A percentile compares a stretch with the other conserved stretches of the same genome.
Evolutionary conservation across 2,113 vertebrate genomes (phyloP).

Genomic region (Cebidichthys violaceus): DNA sequence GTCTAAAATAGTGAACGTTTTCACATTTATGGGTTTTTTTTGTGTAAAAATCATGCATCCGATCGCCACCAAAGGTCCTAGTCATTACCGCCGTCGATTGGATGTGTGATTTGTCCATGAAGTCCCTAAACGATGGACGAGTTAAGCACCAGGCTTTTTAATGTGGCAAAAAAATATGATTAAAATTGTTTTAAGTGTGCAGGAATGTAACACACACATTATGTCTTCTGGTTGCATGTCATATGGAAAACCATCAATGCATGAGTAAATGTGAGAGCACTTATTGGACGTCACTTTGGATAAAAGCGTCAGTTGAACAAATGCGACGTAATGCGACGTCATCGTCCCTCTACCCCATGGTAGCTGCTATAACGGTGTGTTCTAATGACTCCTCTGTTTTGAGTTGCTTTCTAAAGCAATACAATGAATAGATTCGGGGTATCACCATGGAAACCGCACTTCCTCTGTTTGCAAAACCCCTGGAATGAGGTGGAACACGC

Average conservation of each 20-base stretch:
- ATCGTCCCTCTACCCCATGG: not conserved
- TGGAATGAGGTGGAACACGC: slow-evolving; percentile 18
- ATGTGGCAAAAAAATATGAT: too few species aligned
- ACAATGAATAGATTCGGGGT: not conserved
- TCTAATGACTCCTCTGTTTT: not conserved
- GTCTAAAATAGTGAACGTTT: not conserved
- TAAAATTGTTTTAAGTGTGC: too few species aligned
- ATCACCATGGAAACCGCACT: slow-evolving; percentile 58
- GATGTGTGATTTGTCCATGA: not conserved
- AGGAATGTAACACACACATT: not conserved
- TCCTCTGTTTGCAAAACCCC: slow-evolving; percentile 5
- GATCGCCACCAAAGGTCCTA: not conserved
- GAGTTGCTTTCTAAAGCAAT: slow-evolving; percentile 8
- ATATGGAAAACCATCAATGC: not conserved
- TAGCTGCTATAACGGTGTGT: not conserved
- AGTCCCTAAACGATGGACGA: not conserved
- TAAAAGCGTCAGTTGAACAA: not conserved
- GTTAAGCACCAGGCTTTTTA: not conserved
- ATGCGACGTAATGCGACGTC: not conserved
- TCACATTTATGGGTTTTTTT: not conserved
- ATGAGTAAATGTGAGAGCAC: not conserved
- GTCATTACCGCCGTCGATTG: not conserved
- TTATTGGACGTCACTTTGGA: too few species aligned
- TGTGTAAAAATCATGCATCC: not conserved
- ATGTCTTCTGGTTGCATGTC: not conserved